Base-by-base conservation (phyloP, 2,888 invertebrate species). In the Epiblema foenella region DNA sequence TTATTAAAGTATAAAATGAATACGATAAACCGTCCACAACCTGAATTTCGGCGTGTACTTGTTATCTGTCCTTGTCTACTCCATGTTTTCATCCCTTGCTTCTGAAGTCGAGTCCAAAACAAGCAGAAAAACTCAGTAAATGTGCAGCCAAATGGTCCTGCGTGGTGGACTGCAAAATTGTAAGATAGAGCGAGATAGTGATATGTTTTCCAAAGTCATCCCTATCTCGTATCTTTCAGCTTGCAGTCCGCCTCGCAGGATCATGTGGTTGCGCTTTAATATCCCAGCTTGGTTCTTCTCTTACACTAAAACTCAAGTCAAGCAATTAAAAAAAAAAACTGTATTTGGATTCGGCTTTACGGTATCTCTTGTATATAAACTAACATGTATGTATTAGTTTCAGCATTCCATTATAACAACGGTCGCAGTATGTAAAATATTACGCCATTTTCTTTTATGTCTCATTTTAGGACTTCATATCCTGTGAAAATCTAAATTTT, bases 361-460 rank as follows among this genome's bases (percentile, higher is more conserved):
- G 63, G 51, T 46, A 52, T 59, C 37, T 63, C 64, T 73, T 76
- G 63, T 56, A 24, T 73, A 64, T 74, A 74, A 67, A 73, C 77
- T 78, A 79, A 80, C 77, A 75, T 57, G 68, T 68, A 46, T 62
- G 64, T 75, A 68, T 75, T 71, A 74, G 65, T 75, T 75, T 63
- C 75, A 75, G 73, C 58, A 59, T 69, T 64, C 18, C 65, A 66
- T 69, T 65, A 10, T 69, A 69, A 69, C 69, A 69, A 42, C 57
- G 85, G 87, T 86, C 88, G 86, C 85, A 87, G 85, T 88, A 80
- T 84, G 78, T 83, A 72, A 75, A 78, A 75, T 74, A 42, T 69
- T 54, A 64, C 56, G n/a, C 49, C 33, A 56, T 51, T 56, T 17
- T 37, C 8, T 33, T 11, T 15, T 29, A 37, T 0, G 2, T 20